phyloP scores from a whole-genome alignment of 2,888 invertebrate species.

The Leptopilina syphax region DNA sequence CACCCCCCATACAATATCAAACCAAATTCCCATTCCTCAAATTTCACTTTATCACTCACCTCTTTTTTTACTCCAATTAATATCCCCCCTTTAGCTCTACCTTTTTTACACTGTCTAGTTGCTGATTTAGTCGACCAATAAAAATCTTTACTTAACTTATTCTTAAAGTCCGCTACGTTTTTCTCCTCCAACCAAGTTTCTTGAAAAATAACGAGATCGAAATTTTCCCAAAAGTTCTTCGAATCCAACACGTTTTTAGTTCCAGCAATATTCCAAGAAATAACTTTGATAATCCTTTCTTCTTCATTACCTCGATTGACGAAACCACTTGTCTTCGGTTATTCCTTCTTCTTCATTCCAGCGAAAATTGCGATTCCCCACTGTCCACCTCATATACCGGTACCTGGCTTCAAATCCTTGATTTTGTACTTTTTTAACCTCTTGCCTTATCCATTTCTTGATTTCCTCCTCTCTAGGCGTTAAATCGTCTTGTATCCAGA shows the following conservation, averaged over 20 bases:
- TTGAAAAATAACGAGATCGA: neutral
- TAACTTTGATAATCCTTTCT: neutral
- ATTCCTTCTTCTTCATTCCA: neutral
- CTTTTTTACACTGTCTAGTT: neutral
- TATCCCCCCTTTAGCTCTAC: conserved; percentile 1
- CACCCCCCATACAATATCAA: neutral
- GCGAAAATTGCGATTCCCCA: neutral
- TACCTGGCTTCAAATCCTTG: neutral
- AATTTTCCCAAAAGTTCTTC: neutral
- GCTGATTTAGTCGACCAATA: neutral
- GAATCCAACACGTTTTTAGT: neutral
- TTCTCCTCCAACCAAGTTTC: neutral
- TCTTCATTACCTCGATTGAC: neutral
- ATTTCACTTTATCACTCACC: neutral
- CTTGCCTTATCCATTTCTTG: neutral
- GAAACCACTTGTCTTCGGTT: neutral
- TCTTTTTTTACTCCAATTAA: neutral
- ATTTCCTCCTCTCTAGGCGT: neutral
- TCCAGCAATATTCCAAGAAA: neutral
- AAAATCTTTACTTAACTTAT: neutral
- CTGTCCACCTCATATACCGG: neutral
- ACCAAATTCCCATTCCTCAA: neutral
- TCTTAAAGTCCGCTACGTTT: neutral
- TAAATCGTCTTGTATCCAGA: neutral
- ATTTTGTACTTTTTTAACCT: neutral